Conservation (phyloP, 1,140 invertebrate genomes). For the Hylyphantes graminicola region DNA sequence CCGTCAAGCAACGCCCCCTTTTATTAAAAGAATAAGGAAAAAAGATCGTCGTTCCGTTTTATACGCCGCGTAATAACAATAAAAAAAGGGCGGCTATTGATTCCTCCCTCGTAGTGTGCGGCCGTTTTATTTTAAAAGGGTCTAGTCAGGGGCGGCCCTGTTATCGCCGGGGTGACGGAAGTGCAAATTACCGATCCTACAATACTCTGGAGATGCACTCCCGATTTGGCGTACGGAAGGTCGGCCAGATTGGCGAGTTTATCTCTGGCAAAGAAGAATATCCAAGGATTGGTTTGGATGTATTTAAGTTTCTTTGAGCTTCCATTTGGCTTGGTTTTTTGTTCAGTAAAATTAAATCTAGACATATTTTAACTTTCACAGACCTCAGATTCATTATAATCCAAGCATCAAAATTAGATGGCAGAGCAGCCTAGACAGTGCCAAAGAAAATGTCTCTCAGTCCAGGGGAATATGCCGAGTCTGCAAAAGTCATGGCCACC, state of each 20-base stretch:
- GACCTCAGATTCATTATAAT: background rate
- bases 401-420: no score
- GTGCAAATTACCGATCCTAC: slow-evolving; percentile 53
- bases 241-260: slow-evolving; percentile 35
- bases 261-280: background rate
- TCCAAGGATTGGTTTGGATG: background rate
- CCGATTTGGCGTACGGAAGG: background rate
- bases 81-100: slow-evolving; percentile 30
- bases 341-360: background rate
- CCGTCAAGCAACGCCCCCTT: slow-evolving; percentile 38
- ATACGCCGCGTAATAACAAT: background rate
- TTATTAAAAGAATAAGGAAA: slow-evolving; percentile 22
- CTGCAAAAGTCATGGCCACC: no score
- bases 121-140: slow-evolving; percentile 49
- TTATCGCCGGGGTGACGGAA: slow-evolving; percentile 42
- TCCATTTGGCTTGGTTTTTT: background rate
- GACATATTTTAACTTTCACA: background rate
- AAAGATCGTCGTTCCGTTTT: slow-evolving; percentile 23
- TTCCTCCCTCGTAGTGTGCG: slow-evolving; percentile 32
- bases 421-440: no score
- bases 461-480: no score
- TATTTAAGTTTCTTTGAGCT: background rate
- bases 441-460: no score
- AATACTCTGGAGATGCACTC: slow-evolving; percentile 28
- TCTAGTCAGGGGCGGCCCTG: slow-evolving; percentile 2